Conservation (phyloP, 2,113 vertebrate genomes). For the Macquaria australasica region DNA sequence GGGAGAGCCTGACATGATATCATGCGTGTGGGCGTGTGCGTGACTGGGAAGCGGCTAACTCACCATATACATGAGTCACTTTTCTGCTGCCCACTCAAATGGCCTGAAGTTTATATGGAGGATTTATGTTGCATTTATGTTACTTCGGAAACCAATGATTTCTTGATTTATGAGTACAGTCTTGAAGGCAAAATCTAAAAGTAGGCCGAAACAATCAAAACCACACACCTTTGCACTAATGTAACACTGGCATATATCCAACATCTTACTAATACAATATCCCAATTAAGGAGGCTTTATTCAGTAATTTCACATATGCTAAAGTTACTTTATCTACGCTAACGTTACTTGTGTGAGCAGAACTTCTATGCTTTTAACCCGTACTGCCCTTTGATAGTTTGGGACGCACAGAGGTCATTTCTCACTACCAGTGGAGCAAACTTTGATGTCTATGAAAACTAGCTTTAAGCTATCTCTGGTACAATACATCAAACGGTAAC, state of each 20-base stretch:
- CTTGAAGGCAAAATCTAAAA: conserved; percentile 2
- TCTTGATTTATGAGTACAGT: conserved; percentile 5
- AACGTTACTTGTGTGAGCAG: neutral
- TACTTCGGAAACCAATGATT: conserved; percentile 38
- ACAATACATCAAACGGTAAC: too few relatives aligned
- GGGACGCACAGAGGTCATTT: too few relatives aligned
- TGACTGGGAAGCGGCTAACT: conserved; percentile 23
- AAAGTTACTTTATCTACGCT: neutral
- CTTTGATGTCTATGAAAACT: neutral
- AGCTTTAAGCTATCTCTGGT: neutral
- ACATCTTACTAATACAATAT: neutral
- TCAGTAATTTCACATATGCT: neutral
- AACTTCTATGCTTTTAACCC: neutral
- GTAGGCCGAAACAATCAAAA: neutral
- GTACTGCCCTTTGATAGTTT: too few relatives aligned
- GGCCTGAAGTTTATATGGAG: conserved; percentile 17
- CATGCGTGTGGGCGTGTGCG: conserved; percentile 8
- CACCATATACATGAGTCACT: conserved; percentile 43
- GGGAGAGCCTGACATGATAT: conserved; percentile 43
- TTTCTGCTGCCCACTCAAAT: conserved; percentile 24
- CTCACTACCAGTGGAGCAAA: neutral
- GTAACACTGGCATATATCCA: neutral
- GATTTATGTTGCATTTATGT: conserved; percentile 49
- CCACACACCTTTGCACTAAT: neutral
- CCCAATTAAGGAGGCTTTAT: neutral